Percentiles rank a stretch among this genome's conserved stretches.
Evolutionary conservation across 2,888 invertebrate genomes (phyloP).

Genomic region (Hesperia comma): DNA sequence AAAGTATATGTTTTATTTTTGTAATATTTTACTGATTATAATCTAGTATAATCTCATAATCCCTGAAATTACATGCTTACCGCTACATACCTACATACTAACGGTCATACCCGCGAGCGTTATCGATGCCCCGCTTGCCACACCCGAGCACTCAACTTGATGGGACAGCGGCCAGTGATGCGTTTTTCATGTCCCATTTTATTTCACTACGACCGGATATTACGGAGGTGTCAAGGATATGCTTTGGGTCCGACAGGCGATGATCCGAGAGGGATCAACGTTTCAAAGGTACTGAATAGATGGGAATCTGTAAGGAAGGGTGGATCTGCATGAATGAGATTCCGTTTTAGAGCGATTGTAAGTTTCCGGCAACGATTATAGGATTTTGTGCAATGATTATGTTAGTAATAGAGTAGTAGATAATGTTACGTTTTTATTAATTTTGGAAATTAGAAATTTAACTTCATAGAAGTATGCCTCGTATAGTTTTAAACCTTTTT

Average conservation of each 20-base stretch:
- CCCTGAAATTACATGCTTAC: constrained; percentile 29
- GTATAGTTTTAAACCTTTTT: too few species aligned
- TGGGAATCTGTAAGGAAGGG: neutral
- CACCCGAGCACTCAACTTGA: constrained; percentile 58
- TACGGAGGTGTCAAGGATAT: constrained; percentile 14
- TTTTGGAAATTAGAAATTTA: too few species aligned
- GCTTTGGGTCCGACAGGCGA: neutral
- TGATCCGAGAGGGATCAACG: neutral
- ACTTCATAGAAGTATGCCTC: too few species aligned
- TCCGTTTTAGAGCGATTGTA: neutral
- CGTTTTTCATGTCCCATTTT: constrained; percentile 69
- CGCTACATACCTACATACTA: constrained; percentile 41
- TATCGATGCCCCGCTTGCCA: constrained; percentile 41
- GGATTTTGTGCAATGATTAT: too few species aligned
- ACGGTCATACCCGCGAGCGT: constrained; percentile 42
- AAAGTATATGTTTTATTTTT: too few species aligned
- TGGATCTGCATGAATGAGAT: neutral
- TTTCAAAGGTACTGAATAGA: neutral
- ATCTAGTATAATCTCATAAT: neutral
- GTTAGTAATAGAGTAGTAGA: too few species aligned
- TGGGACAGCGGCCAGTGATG: constrained; percentile 70
- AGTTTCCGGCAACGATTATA: too few species aligned
- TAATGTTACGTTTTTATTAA: too few species aligned
- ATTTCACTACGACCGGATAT: constrained; percentile 45
- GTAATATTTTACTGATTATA: neutral